Evolutionary conservation across 2,888 invertebrate species (phyloP).

Genomic region (Pseudoips prasinana): DNA sequence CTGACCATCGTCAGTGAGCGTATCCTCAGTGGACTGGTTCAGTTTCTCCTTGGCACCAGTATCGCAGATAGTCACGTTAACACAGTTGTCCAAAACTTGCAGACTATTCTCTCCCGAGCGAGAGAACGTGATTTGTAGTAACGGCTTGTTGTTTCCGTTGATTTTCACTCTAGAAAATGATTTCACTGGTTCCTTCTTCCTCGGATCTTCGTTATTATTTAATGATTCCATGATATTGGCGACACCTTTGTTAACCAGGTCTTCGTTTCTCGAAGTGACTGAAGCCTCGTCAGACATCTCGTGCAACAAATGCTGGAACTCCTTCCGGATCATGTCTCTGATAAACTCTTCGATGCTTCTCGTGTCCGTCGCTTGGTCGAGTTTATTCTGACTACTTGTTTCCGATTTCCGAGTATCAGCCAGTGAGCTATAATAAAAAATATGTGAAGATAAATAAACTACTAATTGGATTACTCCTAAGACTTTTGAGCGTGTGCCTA

Average conservation of each 20-base stretch:
- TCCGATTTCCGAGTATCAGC: conserved; percentile 33
- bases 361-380: conserved; percentile 70
- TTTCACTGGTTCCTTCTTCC: conserved; percentile 47
- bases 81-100: conserved; percentile 69
- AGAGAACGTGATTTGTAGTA: conserved; percentile 67
- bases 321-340: conserved; percentile 63
- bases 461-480: too few species aligned
- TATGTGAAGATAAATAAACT: neutral
- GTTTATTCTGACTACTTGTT: conserved; percentile 26
- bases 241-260: conserved; percentile 58
- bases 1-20: conserved; percentile 55
- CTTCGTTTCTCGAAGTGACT: conserved; percentile 43
- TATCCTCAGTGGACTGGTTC: conserved; percentile 53
- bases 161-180: conserved; percentile 70
- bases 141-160: conserved; percentile 70
- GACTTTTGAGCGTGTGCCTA: too few species aligned
- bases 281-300: conserved; percentile 56
- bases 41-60: conserved; percentile 43
- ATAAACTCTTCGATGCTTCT: conserved; percentile 69
- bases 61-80: conserved; percentile 68
- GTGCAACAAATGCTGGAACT: conserved; percentile 59
- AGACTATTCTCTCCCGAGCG: conserved; percentile 66
- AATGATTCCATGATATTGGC: conserved; percentile 61
- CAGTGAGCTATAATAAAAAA: conserved; percentile 23
- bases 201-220: conserved; percentile 38